Percentiles rank a stretch among this genome's conserved stretches.
Conservation (phyloP, 2,113 vertebrate genomes). For the Rousettus leschenaultii region DNA sequence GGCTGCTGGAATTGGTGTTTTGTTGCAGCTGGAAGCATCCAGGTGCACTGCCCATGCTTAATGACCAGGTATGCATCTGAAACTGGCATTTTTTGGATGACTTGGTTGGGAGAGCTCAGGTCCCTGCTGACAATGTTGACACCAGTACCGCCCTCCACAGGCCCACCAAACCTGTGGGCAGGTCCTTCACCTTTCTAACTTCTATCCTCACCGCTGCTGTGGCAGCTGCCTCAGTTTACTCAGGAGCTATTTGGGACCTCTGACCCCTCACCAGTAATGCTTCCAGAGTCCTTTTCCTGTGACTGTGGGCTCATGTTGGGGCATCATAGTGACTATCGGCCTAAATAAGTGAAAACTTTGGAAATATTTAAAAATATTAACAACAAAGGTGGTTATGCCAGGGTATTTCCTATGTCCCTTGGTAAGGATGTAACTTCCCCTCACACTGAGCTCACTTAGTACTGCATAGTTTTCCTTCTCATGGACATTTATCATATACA, state of each 20-base stretch:
- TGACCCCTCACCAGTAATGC: neutral
- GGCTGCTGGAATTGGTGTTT: neutral
- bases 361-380: neutral
- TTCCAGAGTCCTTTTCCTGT: neutral
- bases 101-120: neutral
- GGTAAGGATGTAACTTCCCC: neutral
- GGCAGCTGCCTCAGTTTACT: neutral
- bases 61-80: neutral
- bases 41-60: neutral
- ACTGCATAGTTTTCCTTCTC: neutral
- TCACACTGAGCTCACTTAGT: neutral
- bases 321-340: neutral
- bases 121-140: neutral
- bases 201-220: neutral
- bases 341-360: neutral
- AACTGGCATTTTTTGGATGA: neutral
- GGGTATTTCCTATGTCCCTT: neutral
- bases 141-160: neutral
- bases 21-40: neutral
- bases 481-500: neutral
- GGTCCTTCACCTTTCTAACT: neutral
- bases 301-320: neutral
- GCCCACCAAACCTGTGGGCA: too few relatives aligned
- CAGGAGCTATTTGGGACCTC: neutral
- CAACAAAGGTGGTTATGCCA: neutral